Percentiles rank a stretch among this genome's conserved stretches.
phyloP scores from a whole-genome alignment of 2,797 vertebrate species.

The Brachymystax lenok region DNA sequence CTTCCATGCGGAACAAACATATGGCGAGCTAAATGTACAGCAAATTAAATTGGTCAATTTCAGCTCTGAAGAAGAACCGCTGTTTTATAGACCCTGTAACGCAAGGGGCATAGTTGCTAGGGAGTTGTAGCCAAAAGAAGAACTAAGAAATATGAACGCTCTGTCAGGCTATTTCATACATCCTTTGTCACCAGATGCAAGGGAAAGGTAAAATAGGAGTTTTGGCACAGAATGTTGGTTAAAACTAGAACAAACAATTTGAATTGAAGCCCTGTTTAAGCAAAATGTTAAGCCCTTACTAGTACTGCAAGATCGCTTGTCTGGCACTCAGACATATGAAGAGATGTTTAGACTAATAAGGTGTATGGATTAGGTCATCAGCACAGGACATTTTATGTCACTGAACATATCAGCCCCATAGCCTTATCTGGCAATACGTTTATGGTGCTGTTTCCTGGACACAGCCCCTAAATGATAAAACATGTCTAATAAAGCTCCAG shows the following conservation, averaged over 20 bases:
- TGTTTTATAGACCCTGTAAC: slow-evolving; percentile 20
- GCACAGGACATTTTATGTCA: background rate
- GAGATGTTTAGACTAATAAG: background rate
- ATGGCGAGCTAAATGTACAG: background rate
- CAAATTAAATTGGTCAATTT: slow-evolving; percentile 4
- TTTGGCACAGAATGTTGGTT: slow-evolving; percentile 27
- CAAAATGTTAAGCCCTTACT: background rate
- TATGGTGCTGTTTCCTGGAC: too few species aligned
- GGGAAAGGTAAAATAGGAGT: slow-evolving; percentile 26
- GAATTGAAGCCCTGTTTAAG: too few species aligned
- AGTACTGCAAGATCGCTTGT: slow-evolving; percentile 17
- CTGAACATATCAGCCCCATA: background rate
- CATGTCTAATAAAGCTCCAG: too few species aligned
- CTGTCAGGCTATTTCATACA: slow-evolving; percentile 18
- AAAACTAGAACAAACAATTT: slow-evolving; percentile 8
- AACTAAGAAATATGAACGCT: slow-evolving; percentile 13
- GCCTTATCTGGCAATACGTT: too few species aligned
- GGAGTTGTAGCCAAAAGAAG: slow-evolving; percentile 15
- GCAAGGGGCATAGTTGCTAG: background rate
- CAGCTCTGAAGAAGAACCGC: slow-evolving; percentile 26
- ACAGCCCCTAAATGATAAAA: too few species aligned
- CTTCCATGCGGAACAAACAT: background rate
- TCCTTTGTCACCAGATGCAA: slow-evolving; percentile 8
- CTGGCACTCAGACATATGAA: slow-evolving; percentile 1
- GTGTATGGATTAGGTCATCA: background rate